phyloP scores from a whole-genome alignment of 2,888 invertebrate species.

The Trypoxylon attenuatum region DNA sequence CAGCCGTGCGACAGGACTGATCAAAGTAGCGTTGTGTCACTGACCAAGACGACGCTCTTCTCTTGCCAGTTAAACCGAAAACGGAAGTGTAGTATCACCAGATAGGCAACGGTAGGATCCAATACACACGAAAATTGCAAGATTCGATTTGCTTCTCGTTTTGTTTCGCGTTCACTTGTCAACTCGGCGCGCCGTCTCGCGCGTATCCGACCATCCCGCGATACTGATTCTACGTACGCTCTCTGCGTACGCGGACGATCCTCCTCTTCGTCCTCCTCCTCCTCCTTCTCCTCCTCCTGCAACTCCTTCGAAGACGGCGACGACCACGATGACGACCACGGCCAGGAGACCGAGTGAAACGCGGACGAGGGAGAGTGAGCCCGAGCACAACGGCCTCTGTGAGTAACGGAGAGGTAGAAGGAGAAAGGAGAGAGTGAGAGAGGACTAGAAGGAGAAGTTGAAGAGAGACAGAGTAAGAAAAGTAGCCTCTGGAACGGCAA shows the following conservation, averaged over 20 bases:
- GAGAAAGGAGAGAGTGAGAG: constrained; percentile 12
- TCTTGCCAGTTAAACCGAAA: too few species aligned
- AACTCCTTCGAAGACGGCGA: neutral
- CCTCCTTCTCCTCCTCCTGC: neutral
- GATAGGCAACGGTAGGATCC: too few species aligned
- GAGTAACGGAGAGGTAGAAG: too few species aligned
- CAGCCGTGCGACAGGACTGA: neutral
- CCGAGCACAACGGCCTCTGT: too few species aligned
- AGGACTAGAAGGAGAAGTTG: neutral
- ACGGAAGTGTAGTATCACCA: too few species aligned
- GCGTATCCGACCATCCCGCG: constrained; percentile 44
- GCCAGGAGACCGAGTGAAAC: constrained; percentile 42
- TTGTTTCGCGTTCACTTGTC: constrained; percentile 41
- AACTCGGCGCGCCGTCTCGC: constrained; percentile 38
- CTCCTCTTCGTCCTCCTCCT: constrained; percentile 20
- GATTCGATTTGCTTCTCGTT: too few species aligned
- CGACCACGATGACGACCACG: constrained; percentile 1
- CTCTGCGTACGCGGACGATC: constrained; percentile 14
- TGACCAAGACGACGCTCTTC: neutral
- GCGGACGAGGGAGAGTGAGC: constrained; percentile 40
- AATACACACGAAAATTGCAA: too few species aligned
- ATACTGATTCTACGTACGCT: constrained; percentile 43
- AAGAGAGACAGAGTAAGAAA: constrained; percentile 2
- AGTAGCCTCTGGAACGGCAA: neutral
- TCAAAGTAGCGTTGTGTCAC: neutral